Evolutionary conservation across 1,140 invertebrate species (phyloP).

Genomic region (Drosophila ananassae): DNA sequence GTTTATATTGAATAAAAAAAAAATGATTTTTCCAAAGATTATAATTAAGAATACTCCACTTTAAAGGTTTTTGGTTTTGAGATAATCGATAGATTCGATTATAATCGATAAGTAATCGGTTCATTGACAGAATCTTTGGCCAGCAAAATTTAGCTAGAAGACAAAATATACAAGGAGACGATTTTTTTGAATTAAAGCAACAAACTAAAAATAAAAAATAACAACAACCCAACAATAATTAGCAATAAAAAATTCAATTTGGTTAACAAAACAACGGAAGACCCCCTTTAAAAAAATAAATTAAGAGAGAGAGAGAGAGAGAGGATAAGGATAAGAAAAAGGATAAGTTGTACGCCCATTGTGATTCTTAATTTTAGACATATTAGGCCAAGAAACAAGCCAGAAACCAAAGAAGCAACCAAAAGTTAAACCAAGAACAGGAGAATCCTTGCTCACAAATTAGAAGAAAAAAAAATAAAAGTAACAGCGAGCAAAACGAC

Average conservation of each 20-base stretch:
- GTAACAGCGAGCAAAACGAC: slow-evolving; percentile 29
- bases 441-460: slow-evolving; percentile 19
- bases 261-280: slow-evolving; percentile 50
- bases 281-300: slow-evolving; percentile 13
- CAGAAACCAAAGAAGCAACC: slow-evolving; percentile 4
- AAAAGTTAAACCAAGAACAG: slow-evolving; percentile 18
- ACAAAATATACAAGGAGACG: slow-evolving; percentile 43
- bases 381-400: slow-evolving; percentile 43
- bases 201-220: slow-evolving; percentile 34
- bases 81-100: slow-evolving; percentile 22
- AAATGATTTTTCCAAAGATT: background rate
- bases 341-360: slow-evolving; percentile 73
- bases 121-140: slow-evolving; percentile 25
- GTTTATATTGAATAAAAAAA: too few species aligned
- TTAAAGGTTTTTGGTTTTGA: slow-evolving; percentile 2
- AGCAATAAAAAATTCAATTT: slow-evolving; percentile 57
- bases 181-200: slow-evolving; percentile 27
- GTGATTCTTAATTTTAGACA: slow-evolving; percentile 83
- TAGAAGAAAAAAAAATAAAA: slow-evolving; percentile 6
- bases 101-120: slow-evolving; percentile 20
- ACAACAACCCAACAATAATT: slow-evolving; percentile 70
- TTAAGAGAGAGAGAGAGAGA: slow-evolving; percentile 1
- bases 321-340: slow-evolving; percentile 12
- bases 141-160: slow-evolving; percentile 49
- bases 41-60: slow-evolving; percentile 1